Conservation (phyloP, 2,113 vertebrate species). For the Archocentrus centrarchus region DNA sequence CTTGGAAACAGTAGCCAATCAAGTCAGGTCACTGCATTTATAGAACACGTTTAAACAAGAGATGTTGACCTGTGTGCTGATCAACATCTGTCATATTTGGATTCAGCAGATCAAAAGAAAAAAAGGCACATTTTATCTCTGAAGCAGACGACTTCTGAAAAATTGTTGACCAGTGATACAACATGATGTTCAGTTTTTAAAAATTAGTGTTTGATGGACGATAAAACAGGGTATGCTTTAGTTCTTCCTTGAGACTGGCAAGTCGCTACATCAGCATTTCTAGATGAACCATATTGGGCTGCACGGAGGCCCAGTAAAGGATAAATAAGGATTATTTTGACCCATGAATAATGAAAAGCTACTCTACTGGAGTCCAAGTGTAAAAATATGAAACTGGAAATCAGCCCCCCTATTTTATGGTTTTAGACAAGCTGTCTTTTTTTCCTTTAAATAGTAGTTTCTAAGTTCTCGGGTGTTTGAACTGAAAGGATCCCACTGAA, state of each 20-base stretch:
- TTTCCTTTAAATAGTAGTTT: background rate
- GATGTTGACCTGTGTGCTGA: background rate
- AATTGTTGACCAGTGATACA: too few relatives aligned
- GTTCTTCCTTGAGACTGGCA: too few relatives aligned
- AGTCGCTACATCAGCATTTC: too few relatives aligned
- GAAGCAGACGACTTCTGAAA: too few relatives aligned
- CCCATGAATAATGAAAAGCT: too few relatives aligned
- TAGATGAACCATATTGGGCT: too few relatives aligned
- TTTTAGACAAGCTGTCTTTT: background rate
- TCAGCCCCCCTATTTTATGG: background rate
- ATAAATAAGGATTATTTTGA: too few relatives aligned
- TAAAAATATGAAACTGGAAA: background rate
- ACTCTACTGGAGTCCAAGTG: too few relatives aligned
- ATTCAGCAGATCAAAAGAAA: background rate
- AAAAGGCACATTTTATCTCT: background rate
- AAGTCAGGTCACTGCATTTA: background rate
- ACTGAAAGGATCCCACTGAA: background rate
- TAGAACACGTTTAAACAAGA: background rate
- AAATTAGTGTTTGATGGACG: too few relatives aligned
- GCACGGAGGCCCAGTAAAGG: too few relatives aligned
- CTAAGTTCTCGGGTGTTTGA: background rate
- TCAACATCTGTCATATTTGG: background rate
- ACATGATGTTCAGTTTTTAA: too few relatives aligned
- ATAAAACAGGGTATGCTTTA: too few relatives aligned
- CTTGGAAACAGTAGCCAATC: background rate